Percentiles rank a stretch among this genome's conserved stretches.
Conservation (phyloP, 64 coral and sea anemone species). For the Exaiptasia diaphana region DNA sequence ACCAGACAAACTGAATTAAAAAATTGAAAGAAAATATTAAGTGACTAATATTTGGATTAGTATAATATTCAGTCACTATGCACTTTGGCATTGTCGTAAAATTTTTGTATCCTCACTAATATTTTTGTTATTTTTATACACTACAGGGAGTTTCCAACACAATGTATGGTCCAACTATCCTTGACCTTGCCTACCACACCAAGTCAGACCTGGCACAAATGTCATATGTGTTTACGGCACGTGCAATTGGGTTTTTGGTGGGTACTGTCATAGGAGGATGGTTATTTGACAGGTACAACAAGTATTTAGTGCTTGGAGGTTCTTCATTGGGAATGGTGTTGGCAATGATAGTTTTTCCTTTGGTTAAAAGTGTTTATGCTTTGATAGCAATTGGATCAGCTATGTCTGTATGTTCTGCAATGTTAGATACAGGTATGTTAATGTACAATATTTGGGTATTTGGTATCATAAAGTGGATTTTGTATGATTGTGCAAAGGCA, state of each 20-base stretch:
- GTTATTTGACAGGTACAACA: constrained; percentile 79
- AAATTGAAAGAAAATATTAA: no score
- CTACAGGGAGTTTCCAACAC: constrained; percentile 62
- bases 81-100: no score
- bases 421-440: constrained; percentile 80
- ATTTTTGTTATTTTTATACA: no score
- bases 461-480: no score
- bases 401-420: constrained; percentile 49
- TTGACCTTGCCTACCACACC: constrained; percentile 62
- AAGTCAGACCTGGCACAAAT: constrained; percentile 53
- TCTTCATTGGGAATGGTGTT: constrained; percentile 69
- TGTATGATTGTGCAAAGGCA: no score
- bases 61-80: no score
- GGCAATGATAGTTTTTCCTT: constrained; percentile 65
- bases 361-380: constrained; percentile 36
- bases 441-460: no score
- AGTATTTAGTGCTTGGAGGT: constrained; percentile 54
- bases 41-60: no score
- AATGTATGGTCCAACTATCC: constrained; percentile 70
- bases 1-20: no score
- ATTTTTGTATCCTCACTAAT: no score
- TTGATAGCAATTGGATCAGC: constrained; percentile 46
- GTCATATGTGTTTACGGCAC: constrained; percentile 76
- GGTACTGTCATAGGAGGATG: constrained; percentile 77
- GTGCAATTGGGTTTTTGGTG: constrained; percentile 71